Evolutionary conservation across 2,888 invertebrate species (phyloP), one percentile per base, ranked within the genome.

Genomic region (Caenorhabditis wallacei): DNA sequence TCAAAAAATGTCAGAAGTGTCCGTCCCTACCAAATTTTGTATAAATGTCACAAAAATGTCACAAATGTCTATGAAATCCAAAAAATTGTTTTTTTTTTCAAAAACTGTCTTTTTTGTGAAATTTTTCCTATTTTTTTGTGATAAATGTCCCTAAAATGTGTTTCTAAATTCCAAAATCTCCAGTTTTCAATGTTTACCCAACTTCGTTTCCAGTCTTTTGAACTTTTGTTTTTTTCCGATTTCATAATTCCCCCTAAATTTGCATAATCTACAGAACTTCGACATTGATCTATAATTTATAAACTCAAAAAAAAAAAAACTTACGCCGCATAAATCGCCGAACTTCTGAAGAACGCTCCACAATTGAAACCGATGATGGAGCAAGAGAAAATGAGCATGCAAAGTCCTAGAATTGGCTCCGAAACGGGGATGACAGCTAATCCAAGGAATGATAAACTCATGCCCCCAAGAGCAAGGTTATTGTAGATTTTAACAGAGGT

Each of bases 361-460:
- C 86, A 86, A 35, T 86, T 86, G 83, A 86, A 86, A 26, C 86
- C 86, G 10, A 86, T 80, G 37, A 86, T 86, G 8, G 84, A 81
- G 59, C 84, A 84, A 40, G 81, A 83, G 69, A 72, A 74, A 51
- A 84, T 86, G 57, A 86, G 84, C 68, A 86, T 80, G 30, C 82
- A 72, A 35, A 86, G 43, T 11, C 84, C 86, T 11, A 84, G 61
- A 0, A 83, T 56, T 0, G 86, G 84, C 54, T 71, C 79, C 1
- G 83, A 74, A 24, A 69, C 59, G 10, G 85, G 85, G 8, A 87
- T 84, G 40, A 83, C 69, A 10, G 85, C 85, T 13, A 86, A 70
- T 4, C 80, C 68, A 13, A 87, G 75, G 80, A 86, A 86, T 13
- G 80, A 75, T 0, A 86, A 20, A 24, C 83, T 85, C 78, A 86